These are phyloP conservation scores for Phengaris arion DNA, from an alignment of 2,888 invertebrate genomes.

Conservation along the genomic window DNA sequence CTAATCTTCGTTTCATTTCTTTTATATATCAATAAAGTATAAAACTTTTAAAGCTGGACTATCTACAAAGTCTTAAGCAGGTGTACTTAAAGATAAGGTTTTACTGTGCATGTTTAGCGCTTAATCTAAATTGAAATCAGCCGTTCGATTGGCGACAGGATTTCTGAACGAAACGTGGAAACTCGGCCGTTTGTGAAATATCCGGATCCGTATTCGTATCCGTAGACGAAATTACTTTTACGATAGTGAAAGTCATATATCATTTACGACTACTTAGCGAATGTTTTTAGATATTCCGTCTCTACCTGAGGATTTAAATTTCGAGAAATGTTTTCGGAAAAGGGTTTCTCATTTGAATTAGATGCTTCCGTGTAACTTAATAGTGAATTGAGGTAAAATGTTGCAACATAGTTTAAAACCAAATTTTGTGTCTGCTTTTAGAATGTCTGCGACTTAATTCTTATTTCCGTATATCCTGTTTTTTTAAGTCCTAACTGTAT, in stretches of 20 bases:
- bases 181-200: conserved; percentile 29
- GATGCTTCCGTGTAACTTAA: conserved; percentile 14
- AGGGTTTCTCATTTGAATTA: conserved; percentile 11
- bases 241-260: conserved; percentile 25
- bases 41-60: conserved; percentile 38
- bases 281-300: conserved; percentile 14
- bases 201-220: conserved; percentile 21
- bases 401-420: neutral
- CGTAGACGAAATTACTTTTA: conserved; percentile 23
- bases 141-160: conserved; percentile 75
- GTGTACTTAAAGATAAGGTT: conserved; percentile 76
- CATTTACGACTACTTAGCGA: conserved; percentile 19
- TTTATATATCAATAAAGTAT: neutral
- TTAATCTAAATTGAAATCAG: conserved; percentile 79
- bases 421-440: neutral
- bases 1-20: conserved; percentile 3
- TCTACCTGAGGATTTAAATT: conserved; percentile 20
- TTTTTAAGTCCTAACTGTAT: neutral
- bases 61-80: conserved; percentile 75
- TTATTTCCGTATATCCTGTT: neutral
- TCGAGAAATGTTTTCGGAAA: conserved; percentile 14
- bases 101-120: conserved; percentile 70
- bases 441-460: neutral
- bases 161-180: conserved; percentile 49
- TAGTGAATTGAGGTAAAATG: conserved; percentile 7